Base-by-base conservation (phyloP, 1,140 invertebrate species). In the Hestina assimilis region DNA sequence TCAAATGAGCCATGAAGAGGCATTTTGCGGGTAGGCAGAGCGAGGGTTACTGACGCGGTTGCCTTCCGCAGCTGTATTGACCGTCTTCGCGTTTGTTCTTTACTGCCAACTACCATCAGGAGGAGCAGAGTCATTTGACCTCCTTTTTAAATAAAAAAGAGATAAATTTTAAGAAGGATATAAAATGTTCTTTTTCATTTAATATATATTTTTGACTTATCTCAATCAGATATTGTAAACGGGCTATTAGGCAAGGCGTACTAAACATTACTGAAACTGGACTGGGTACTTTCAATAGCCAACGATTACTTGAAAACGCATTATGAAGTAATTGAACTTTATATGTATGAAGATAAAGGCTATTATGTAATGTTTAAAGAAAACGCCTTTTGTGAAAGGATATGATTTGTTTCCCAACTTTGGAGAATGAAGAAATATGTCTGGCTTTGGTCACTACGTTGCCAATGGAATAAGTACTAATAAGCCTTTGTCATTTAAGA, bases 211-310 rank as follows among this genome's bases (percentile, higher is more conserved):
- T 8, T 45, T 26, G 15, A 2, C 12, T 26, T 28, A 40, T 26
- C 19, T 47, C 15, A 17, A 17, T 47, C 45, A 17, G 19, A 47
- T 42, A 42, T 20, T 56, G 53, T n/a, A 40, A 57, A 57, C 54
- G 14, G 35, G 33, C 26, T 24, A 38, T 21, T 31, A 53, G 29
- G 33, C 19, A 29, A 21, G 46, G 33, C 15, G 33, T 23, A 35
- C 26, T 46, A 40, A 31, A 48, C 35, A 41, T 57, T 57, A 50
- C 54, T 57, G 54, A 42, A 48, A 57, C 54, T 48, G 54, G 45
- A 29, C 54, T 28, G 54, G 45, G 45, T 42, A 57, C 54, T 48
- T 57, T 57, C 54, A 57, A 57, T 46, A n/a, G n/a, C n/a, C 14
- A n/a, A 28, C 7, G 19, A 35, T 35, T 21, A 19, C 31, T 56